Base-by-base conservation (phyloP, 2,888 invertebrate genomes). In the Habroteleia sp. region DNA sequence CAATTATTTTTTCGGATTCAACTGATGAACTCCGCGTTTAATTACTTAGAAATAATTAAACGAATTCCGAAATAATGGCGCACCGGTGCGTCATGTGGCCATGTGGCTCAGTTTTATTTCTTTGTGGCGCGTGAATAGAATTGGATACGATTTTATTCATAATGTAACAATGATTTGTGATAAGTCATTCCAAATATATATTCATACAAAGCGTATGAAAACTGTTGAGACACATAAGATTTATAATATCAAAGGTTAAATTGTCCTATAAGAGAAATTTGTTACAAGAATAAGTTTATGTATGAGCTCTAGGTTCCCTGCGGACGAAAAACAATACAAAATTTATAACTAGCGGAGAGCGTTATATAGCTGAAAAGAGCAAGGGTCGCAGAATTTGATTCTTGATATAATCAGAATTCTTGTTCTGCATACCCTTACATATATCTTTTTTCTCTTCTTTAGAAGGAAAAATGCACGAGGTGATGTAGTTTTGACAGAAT, bases 231-330 rank as follows among this genome's bases (percentile, higher is more conserved):
- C 63, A 72, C 56, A 44, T 44, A 11, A 48, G 48, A 72, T 72
- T 63, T 65, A 72, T 72, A 72, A 71, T 71, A 71, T 56, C 72
- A 72, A 65, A 72, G 72, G 72, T 72, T 72, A 72, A 72, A 56
- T 72, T 72, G 63, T 72, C 72, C 72, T 44, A 65, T 58, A 50
- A 65, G 63, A 65, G 72, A 72, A 65, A 72, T 72, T 72, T 72
- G 72, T 72, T 65, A 50, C 50, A 44, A 65, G 72, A 29, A 41
- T 50, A 50, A 54, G 58, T 58, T 72, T 63, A 72, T 72, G 72
- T 58, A 56, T 11, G 48, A 35, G 41, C 29, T 17, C 37, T 31
- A 8, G 54, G 50, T 50, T 41, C 54, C 56, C 63, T 2, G 31
- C 48, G 50, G 65, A 72, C 35, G 65, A 72, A 72, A 72, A 72